Base-by-base conservation (phyloP, 2,113 vertebrate species). In the Apodemus sylvaticus region DNA sequence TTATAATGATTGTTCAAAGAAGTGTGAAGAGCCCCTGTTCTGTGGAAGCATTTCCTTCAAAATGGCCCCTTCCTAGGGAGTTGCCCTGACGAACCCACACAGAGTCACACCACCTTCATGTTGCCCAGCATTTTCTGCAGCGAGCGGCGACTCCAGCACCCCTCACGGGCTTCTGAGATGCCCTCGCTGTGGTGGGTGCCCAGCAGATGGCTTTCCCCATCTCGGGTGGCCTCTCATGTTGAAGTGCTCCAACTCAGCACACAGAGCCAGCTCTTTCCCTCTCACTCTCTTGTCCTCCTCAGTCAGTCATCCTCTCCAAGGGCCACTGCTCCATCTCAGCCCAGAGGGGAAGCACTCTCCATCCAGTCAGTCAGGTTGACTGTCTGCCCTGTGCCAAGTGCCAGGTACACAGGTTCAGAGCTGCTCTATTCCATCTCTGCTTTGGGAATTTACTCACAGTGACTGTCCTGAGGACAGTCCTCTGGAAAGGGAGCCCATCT, bases 31-130 rank as follows among this genome's bases (percentile, higher is more conserved):
- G 7, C 26, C 1, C 1, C 31, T 90, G 42, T 93, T 95, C 74
- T 55, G 20, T 73, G 64, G 42, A 93, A 96, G 78, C 42, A 19
- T 81, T 92, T 94, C 90, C 88, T 95, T 97, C 85, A 48, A 45
- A 96, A 74, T 71, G 17, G 11, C 73, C 74, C 71, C 82, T 90
- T 70, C 6, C 58, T 42, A 6, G 17, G 77, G 81, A 96, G 76
- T 53, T 39, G 64, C 66, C 83, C 78, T 81, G 79, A 87, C 0
- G 12, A 91, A 73, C 64, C 77, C 6, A 53, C n/a, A 90, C 55
- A 86, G 79, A 89, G 7, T 51, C 42, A 14, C 20, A 29, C 55
- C 70, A 60, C 90, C 87, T 96, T 77, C 77, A 1, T 19, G 91
- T 83, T 88, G 17, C 60, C 45, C 66, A 92, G 74, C 91, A 10